Conservation (phyloP, 2,797 vertebrate species). For the Periparus ater region DNA sequence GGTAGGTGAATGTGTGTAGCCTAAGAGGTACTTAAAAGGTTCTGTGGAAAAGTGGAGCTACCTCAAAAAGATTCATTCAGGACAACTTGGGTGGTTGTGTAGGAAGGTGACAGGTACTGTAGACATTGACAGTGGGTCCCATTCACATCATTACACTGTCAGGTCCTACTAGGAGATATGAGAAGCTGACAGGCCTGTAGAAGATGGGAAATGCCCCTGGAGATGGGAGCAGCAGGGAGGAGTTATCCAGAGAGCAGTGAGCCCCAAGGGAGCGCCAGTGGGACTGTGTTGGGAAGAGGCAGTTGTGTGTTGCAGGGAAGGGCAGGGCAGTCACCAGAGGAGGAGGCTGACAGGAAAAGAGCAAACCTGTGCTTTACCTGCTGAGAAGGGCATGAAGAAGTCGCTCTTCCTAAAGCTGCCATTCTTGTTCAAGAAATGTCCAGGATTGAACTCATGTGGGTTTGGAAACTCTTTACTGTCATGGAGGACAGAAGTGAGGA, state of each 20-base stretch:
- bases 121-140: neutral
- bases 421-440: conserved; percentile 55
- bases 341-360: neutral
- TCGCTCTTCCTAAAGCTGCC: conserved; percentile 51
- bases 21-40: neutral
- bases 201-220: neutral
- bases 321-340: neutral
- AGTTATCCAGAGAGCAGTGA: neutral
- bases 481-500: conserved; percentile 41
- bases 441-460: conserved; percentile 59
- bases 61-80: neutral
- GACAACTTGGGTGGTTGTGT: neutral
- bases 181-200: neutral
- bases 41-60: neutral
- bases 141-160: fast-evolving
- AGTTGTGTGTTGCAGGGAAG: neutral
- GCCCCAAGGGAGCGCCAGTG: neutral
- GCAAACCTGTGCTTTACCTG: conserved; percentile 18
- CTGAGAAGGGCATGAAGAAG: conserved; percentile 62
- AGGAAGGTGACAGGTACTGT: neutral
- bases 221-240: neutral
- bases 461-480: conserved; percentile 54
- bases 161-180: neutral
- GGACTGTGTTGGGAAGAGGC: neutral
- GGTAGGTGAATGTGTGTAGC: neutral